These are phyloP conservation scores for Rhyacichthys aspro DNA, from an alignment of 2,797 vertebrate species.

Conservation along the genomic window DNA sequence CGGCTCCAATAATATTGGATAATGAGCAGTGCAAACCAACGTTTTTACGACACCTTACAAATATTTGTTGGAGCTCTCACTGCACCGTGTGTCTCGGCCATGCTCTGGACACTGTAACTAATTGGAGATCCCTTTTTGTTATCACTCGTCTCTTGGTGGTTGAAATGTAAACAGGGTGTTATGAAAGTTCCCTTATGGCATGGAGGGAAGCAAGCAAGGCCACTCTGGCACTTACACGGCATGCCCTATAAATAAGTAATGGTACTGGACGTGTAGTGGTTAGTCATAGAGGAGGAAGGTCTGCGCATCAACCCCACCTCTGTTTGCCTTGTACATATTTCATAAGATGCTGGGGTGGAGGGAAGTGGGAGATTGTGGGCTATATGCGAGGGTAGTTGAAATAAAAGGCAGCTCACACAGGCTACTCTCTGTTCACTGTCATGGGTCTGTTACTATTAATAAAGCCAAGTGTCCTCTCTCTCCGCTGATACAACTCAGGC, in stretches of 20 bases:
- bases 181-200: constrained; percentile 82
- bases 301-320: constrained; percentile 83
- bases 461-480: constrained; percentile 80
- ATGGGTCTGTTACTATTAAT: constrained; percentile 83
- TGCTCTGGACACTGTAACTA: constrained; percentile 76
- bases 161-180: constrained; percentile 82
- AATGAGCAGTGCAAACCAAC: constrained; percentile 51
- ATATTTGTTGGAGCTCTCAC: constrained; percentile 66
- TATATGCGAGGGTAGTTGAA: constrained; percentile 70
- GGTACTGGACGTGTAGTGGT: constrained; percentile 85
- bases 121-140: constrained; percentile 77
- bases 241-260: constrained; percentile 87
- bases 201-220: constrained; percentile 74
- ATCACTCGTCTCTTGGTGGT: constrained; percentile 72
- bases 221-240: constrained; percentile 82
- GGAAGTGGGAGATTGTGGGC: constrained; percentile 66
- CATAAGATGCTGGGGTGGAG: constrained; percentile 77
- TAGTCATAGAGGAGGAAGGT: constrained; percentile 82
- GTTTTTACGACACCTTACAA: constrained; percentile 57
- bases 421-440: constrained; percentile 82
- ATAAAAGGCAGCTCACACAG: constrained; percentile 83
- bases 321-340: constrained; percentile 88
- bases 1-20: constrained; percentile 59
- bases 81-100: constrained; percentile 41
- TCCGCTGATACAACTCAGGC: constrained; percentile 73